These are phyloP conservation scores for Halocynthia aurantium DNA, from an alignment of 23 tunicate species.

Conservation along the genomic window DNA sequence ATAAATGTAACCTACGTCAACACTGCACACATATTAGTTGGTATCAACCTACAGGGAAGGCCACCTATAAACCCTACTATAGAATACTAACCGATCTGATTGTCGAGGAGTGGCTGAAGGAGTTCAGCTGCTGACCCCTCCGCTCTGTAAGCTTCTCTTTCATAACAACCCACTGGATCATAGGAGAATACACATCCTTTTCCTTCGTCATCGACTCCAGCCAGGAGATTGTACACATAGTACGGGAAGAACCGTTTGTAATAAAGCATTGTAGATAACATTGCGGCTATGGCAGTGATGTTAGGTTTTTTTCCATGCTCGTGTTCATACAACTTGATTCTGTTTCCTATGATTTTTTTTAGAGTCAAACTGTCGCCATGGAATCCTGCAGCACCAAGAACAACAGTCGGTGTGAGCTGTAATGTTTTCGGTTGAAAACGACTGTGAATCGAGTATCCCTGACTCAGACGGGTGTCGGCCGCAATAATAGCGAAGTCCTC, in stretches of 20 bases:
- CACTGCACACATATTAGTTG: too few relatives aligned
- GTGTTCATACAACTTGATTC: conserved; percentile 86
- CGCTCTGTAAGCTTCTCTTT: conserved; percentile 69
- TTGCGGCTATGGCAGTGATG: conserved; percentile 88
- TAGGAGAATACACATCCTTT: conserved; percentile 93
- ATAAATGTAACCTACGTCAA: too few relatives aligned
- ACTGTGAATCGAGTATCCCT: conserved; percentile 81
- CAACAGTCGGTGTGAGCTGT: conserved; percentile 61
- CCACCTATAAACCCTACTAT: neutral
- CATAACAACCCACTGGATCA: conserved; percentile 98
- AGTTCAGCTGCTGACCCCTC: conserved; percentile 93
- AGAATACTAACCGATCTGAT: conserved; percentile 55
- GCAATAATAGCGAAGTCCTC: conserved; percentile 94
- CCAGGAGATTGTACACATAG: conserved; percentile 91
- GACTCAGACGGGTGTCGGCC: conserved; percentile 86
- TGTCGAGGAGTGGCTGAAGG: conserved; percentile 88
- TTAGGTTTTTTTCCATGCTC: conserved; percentile 80
- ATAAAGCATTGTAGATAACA: conserved; percentile 94
- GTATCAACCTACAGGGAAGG: too few relatives aligned
- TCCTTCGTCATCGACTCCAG: conserved; percentile 92
- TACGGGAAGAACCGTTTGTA: conserved; percentile 95
- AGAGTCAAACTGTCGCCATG: conserved; percentile 86
- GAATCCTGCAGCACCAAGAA: conserved; percentile 85
- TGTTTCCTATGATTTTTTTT: conserved; percentile 56
- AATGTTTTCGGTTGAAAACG: conserved; percentile 83